These are phyloP conservation scores for Staurois parvus DNA, from an alignment of 2,797 vertebrate genomes.

Conservation along the genomic window DNA sequence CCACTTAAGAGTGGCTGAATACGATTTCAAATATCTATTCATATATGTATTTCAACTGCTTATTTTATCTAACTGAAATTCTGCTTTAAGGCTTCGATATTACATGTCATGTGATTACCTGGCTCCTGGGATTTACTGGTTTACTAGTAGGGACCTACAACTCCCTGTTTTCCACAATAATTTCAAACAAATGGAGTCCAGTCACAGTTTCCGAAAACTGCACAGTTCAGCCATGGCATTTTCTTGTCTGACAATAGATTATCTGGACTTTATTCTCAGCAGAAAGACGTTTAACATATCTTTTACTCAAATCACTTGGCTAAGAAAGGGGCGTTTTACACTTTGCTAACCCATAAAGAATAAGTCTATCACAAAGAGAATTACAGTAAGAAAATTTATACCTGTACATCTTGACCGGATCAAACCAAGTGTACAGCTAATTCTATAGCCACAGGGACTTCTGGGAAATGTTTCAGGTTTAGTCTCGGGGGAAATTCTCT, in stretches of 20 bases:
- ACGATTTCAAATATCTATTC: too few species aligned
- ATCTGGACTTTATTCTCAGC: conserved; percentile 25
- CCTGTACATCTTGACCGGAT: neutral
- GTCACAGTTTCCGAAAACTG: neutral
- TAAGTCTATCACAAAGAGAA: neutral
- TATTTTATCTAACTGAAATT: too few species aligned
- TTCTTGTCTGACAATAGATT: conserved; percentile 28
- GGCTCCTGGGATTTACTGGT: too few species aligned
- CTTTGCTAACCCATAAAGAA: conserved; percentile 10
- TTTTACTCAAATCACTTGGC: conserved; percentile 25
- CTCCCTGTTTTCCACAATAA: too few species aligned
- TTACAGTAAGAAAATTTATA: neutral
- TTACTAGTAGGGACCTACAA: too few species aligned
- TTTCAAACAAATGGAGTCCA: neutral
- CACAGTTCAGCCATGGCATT: conserved; percentile 22
- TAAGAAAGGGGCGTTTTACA: neutral
- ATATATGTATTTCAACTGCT: too few species aligned
- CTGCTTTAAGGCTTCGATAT: too few species aligned
- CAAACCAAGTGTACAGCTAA: neutral
- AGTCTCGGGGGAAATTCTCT: neutral
- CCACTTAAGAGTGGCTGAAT: too few species aligned
- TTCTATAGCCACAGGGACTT: neutral
- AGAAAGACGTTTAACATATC: conserved; percentile 9
- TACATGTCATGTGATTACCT: too few species aligned
- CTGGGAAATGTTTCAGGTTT: neutral